Percentiles rank a stretch among this genome's conserved stretches.
Evolutionary conservation across 2,797 vertebrate species (phyloP).

Genomic region (Meriones psammophilus): DNA sequence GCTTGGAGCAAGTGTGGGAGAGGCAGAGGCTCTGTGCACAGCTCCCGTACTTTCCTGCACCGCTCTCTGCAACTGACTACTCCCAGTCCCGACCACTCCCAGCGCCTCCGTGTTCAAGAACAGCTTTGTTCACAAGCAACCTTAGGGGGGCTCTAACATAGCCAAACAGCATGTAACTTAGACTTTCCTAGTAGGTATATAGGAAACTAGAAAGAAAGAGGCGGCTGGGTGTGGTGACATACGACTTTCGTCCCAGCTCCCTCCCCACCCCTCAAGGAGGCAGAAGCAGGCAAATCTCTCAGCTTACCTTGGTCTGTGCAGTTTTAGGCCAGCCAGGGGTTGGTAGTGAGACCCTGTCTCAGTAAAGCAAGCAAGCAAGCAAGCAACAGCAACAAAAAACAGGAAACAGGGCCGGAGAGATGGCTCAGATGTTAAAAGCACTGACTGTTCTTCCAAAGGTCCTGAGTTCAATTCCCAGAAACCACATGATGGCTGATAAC

Average conservation of each 20-base stretch:
- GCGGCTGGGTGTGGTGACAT: background rate
- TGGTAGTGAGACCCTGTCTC: background rate
- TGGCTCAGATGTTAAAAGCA: too few species aligned
- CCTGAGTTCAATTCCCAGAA: too few species aligned
- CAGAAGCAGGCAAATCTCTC: background rate
- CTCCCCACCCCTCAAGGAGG: background rate
- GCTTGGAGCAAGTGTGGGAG: background rate
- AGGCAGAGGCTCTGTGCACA: fast-evolving
- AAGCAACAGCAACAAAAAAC: too few species aligned
- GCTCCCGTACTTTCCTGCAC: fast-evolving
- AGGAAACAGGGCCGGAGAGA: too few species aligned
- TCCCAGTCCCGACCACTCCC: too few species aligned
- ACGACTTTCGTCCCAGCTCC: background rate
- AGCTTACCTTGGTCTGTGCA: background rate
- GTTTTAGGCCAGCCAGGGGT: background rate
- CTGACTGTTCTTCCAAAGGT: too few species aligned
- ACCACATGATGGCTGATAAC: too few species aligned
- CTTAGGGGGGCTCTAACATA: fast-evolving
- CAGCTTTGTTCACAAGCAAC: background rate
- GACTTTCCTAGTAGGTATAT: background rate
- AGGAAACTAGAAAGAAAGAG: background rate
- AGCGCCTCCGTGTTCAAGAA: background rate
- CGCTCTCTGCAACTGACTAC: background rate
- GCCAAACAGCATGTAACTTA: background rate
- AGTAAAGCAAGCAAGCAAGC: background rate